phyloP scores from a whole-genome alignment of 1,140 invertebrate species.

The Drosophila simulans region DNA sequence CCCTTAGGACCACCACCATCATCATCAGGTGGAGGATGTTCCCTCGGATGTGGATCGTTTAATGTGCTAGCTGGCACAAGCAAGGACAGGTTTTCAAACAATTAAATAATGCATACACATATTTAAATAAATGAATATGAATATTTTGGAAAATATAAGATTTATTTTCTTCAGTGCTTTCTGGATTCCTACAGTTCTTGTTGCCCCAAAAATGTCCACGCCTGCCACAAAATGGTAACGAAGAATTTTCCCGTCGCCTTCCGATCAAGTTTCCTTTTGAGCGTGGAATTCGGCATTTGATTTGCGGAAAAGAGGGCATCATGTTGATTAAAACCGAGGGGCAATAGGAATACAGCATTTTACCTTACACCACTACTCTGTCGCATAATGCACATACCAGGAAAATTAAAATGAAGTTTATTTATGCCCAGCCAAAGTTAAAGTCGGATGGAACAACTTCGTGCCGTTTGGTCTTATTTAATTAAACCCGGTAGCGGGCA shows the following conservation, averaged over 20 bases:
- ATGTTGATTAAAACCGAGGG: slow-evolving; percentile 31
- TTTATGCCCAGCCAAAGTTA: slow-evolving; percentile 31
- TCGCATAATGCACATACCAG: slow-evolving; percentile 23
- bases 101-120: neutral
- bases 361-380: slow-evolving; percentile 8
- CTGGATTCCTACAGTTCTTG: slow-evolving; percentile 5
- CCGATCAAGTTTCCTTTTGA: slow-evolving; percentile 23
- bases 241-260: slow-evolving; percentile 18
- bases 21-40: neutral
- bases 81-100: neutral
- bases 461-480: slow-evolving; percentile 61
- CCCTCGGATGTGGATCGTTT: neutral
- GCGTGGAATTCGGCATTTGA: slow-evolving; percentile 24
- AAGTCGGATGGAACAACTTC: slow-evolving; percentile 27
- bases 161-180: neutral
- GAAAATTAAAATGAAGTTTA: slow-evolving; percentile 36
- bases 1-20: neutral
- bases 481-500: slow-evolving; percentile 53
- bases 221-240: slow-evolving; percentile 37
- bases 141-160: neutral
- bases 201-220: slow-evolving; percentile 49
- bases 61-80: neutral
- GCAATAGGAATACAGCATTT: slow-evolving; percentile 13
- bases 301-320: slow-evolving; percentile 24
- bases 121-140: neutral